Conservation (phyloP, 1,140 invertebrate genomes). For the Arctopsyche grandis region DNA sequence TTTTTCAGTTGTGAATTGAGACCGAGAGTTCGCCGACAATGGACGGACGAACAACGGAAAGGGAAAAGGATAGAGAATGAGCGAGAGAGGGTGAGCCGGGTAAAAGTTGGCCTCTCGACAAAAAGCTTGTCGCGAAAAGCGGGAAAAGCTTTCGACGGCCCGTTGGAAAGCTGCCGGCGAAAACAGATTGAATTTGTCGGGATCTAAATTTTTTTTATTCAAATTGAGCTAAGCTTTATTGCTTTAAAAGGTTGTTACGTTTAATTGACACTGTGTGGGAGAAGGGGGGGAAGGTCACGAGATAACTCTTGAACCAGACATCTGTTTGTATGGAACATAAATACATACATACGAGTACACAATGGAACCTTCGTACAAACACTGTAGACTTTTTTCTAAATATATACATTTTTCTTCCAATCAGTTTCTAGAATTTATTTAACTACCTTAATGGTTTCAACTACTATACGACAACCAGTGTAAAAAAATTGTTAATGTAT, state of each 20-base stretch:
- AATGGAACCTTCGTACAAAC: too few species aligned
- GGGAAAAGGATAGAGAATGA: not conserved
- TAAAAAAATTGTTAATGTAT: too few species aligned
- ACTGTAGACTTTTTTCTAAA: too few species aligned
- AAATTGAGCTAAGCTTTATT: constrained; percentile 36
- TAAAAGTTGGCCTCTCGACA: constrained; percentile 35
- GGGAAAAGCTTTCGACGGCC: constrained; percentile 22
- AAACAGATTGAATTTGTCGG: constrained; percentile 42
- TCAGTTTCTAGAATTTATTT: too few species aligned
- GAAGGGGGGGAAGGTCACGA: not conserved
- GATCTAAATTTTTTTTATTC: constrained; percentile 40
- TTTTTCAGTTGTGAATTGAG: constrained; percentile 27
- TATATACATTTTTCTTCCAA: too few species aligned
- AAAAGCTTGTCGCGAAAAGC: constrained; percentile 26
- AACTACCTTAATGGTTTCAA: too few species aligned
- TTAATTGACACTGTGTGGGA: constrained; percentile 19
- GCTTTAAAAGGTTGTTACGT: constrained; percentile 31
- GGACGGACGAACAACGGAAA: not conserved
- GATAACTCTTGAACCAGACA: constrained; percentile 14
- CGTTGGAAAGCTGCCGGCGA: constrained; percentile 20
- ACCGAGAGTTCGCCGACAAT: not conserved
- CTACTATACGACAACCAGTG: too few species aligned
- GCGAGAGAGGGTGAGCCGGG: not conserved
- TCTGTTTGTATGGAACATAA: too few species aligned
- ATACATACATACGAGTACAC: too few species aligned